phyloP scores from a whole-genome alignment of 2,113 vertebrate species.

The Sitta europaea region DNA sequence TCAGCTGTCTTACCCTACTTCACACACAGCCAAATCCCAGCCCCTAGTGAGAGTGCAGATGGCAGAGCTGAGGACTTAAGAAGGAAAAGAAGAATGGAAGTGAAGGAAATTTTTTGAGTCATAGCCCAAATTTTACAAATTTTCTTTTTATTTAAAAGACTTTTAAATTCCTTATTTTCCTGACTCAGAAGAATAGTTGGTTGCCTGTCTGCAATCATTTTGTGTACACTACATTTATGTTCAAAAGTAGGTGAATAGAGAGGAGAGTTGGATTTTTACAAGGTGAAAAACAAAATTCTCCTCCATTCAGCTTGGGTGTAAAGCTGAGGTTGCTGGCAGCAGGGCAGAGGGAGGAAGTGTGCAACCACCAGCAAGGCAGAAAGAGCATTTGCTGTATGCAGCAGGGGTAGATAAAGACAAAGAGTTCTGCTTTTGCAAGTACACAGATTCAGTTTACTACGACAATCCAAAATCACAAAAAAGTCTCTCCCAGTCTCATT shows the following conservation, averaged over 20 bases:
- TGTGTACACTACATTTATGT: not conserved
- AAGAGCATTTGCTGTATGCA: not conserved
- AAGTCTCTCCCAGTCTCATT: not conserved
- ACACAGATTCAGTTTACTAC: not conserved
- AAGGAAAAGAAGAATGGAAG: not conserved
- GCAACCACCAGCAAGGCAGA: not conserved
- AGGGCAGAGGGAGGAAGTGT: not conserved
- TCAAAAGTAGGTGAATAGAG: not conserved
- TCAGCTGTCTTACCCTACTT: not conserved
- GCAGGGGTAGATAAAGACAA: not conserved
- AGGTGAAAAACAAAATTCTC: not conserved
- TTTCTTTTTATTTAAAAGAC: no score
- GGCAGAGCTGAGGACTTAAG: not conserved
- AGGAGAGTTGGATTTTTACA: not conserved
- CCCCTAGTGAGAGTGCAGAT: not conserved
- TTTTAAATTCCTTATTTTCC: not conserved
- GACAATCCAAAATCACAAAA: not conserved
- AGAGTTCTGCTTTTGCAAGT: conserved; percentile 1
- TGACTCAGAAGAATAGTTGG: not conserved
- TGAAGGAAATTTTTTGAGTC: not conserved
- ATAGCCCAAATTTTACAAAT: not conserved
- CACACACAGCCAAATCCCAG: not conserved
- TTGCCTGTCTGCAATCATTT: not conserved
- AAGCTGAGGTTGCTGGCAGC: not conserved
- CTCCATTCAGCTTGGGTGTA: not conserved